Conservation (phyloP, 1,140 invertebrate genomes). For the Pseudomyrmex sp. region DNA sequence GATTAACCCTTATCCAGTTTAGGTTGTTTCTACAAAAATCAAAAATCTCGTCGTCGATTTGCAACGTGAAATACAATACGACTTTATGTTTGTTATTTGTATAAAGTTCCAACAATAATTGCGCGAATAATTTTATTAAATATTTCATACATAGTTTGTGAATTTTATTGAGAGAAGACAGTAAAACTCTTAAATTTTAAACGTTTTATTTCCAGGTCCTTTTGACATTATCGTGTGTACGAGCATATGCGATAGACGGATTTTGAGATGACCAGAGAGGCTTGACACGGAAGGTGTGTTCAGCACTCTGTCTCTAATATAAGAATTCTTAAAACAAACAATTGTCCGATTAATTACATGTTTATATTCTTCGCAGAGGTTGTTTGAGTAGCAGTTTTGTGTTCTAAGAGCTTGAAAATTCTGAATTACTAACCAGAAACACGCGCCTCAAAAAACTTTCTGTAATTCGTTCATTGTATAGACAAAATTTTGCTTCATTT, state of each 20-base stretch:
- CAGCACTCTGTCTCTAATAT: conserved; percentile 65
- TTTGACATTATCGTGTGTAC: conserved; percentile 71
- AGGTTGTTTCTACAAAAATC: conserved; percentile 15
- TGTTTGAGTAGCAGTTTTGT: conserved; percentile 68
- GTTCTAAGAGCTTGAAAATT: conserved; percentile 37
- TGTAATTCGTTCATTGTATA: conserved; percentile 3
- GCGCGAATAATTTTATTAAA: background rate
- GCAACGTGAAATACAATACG: background rate
- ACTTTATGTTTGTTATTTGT: conserved; percentile 2
- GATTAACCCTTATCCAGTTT: conserved; percentile 73
- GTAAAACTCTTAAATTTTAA: conserved; percentile 72
- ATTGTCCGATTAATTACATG: conserved; percentile 65
- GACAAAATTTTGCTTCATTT: background rate
- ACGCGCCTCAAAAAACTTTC: conserved; percentile 9
- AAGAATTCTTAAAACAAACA: conserved; percentile 63
- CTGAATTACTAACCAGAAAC: background rate
- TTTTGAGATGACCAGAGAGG: conserved; percentile 73
- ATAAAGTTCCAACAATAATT: background rate
- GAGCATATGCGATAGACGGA: conserved; percentile 68
- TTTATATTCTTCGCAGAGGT: conserved; percentile 61
- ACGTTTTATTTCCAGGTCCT: conserved; percentile 77
- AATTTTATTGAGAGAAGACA: conserved; percentile 46
- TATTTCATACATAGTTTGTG: conserved; percentile 34
- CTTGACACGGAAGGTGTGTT: conserved; percentile 71
- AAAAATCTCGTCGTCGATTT: background rate